These are phyloP conservation scores for Eupithecia dodoneata DNA, from an alignment of 2,888 invertebrate genomes.

Conservation along the genomic window DNA sequence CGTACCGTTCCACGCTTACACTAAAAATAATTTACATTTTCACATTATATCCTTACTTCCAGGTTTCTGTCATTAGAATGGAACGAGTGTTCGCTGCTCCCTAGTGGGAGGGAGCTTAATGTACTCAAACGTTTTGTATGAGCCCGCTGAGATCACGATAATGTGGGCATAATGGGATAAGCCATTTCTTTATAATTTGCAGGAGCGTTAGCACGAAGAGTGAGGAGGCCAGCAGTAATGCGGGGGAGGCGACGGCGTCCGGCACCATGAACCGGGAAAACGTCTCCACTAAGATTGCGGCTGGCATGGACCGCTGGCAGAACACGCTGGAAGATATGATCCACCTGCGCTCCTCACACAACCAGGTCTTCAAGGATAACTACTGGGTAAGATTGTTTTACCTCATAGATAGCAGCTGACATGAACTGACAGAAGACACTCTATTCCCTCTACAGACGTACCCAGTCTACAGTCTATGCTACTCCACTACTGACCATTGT, in stretches of 20 bases:
- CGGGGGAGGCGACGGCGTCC: slow-evolving; percentile 53
- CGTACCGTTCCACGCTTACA: neutral
- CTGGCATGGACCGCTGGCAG: slow-evolving; percentile 82
- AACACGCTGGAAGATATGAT: slow-evolving; percentile 80
- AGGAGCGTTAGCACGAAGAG: slow-evolving; percentile 67
- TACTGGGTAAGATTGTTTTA: slow-evolving; percentile 78
- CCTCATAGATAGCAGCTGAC: slow-evolving; percentile 69
- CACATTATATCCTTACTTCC: too few relatives aligned
- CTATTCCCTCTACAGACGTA: slow-evolving; percentile 69
- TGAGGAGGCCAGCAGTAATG: slow-evolving; percentile 57
- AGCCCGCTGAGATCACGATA: too few relatives aligned
- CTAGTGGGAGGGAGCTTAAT: too few relatives aligned
- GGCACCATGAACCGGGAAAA: slow-evolving; percentile 75
- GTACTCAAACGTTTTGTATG: too few relatives aligned
- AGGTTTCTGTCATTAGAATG: too few relatives aligned
- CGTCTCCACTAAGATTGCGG: slow-evolving; percentile 75
- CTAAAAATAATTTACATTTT: too few relatives aligned
- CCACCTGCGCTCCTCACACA: slow-evolving; percentile 73
- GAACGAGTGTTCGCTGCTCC: too few relatives aligned
- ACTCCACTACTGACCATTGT: neutral
- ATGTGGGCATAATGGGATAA: too few relatives aligned
- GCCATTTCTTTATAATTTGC: slow-evolving; percentile 17
- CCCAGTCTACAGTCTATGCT: slow-evolving; percentile 64
- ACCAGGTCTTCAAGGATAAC: slow-evolving; percentile 84
- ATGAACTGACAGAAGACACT: slow-evolving; percentile 81